Evolutionary conservation across 2,113 vertebrate genomes (phyloP), one percentile per base, ranked within the genome.

Genomic region (Aphyosemion australe): DNA sequence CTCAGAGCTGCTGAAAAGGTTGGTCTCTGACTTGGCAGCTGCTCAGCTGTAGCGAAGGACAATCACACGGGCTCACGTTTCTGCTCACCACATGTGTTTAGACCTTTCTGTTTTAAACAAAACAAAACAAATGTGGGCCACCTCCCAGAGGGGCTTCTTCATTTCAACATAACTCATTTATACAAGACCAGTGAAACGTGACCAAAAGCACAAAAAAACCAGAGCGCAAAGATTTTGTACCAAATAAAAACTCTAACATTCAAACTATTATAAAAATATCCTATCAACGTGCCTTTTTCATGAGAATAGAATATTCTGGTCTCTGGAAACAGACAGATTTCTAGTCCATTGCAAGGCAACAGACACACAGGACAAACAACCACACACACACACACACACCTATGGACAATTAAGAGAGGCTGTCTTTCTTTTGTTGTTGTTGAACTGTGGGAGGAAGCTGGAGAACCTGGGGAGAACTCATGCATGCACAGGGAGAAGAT

Each of bases 1-100:
- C 45, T 46, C 54, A 20, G 12, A 69, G 63, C 19, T 52, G 59
- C 39, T 66, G 34, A 61, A 49, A 48, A 42, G 20, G 48, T 60
- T 67, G 20, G 8, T 16, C 45, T 53, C 62, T 52, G 26, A 31
- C 34, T 41, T 26, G 56, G 60, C 70, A 81, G 81, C 65, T 41
- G 26, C 26, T 54, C 59, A 6, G 52, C 64, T 51, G 64, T 14
- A 61, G 71, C 72, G 71, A 81, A 83, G 65, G 76, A 61, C 71
- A 87, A 71, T 84, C 70, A 21, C 74, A 72, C 19, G 12, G 82
- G 68, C 31, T 88, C 73, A 73, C 1, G 46, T 90, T 86, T 78
- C 86, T 58, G 37, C 41, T 69, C 49, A 0, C 31, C 67, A 62
- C 70, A 74, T n/a, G 19, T 74, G 73, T 68, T 65, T 50, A 26